Base-by-base conservation (phyloP, 2,113 vertebrate species). In the Arenaria interpres region DNA sequence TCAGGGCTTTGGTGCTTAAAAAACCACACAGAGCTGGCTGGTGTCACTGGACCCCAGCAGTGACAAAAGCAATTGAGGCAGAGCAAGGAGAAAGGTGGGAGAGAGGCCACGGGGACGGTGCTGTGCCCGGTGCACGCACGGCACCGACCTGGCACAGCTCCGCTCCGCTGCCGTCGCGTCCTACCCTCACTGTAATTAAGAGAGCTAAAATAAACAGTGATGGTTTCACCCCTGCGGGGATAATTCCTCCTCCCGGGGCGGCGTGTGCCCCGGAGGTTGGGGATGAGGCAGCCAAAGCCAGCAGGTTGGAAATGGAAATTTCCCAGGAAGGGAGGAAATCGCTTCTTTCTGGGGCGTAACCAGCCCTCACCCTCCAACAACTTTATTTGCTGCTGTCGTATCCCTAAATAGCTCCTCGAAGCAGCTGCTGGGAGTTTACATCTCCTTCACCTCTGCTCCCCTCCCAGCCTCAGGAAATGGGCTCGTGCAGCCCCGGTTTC, bases 161-260 rank as follows among this genome's bases (percentile, higher is more conserved):
- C 0, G 0, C 68, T 69, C 37, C 0, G 1, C 76, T 85, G 43
- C 71, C 69, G 73, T 60, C 8, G 0, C 0, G 0, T 60, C 69
- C 68, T 37, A 15, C 60, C 85, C 48, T 68, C 43, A 11, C 4
- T 3, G 64, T 37, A 68, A 85, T 60, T n/a, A 68, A 81, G 6
- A 28, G 56, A 87, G 48, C 48, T 84, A 66, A 90, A 94, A 81
- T 81, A 86, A 93, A 78, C 7, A n/a, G 39, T 60, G 60, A 68
- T 62, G 56, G 33, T 46, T 93, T 67, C 28, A 74, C 35, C 46
- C 63, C 88, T 32, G 72, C 23, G n/a, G 91, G 62, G 48, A 72
- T 93, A 79, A 88, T 93, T 91, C 84, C 66, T 85, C 30, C 39
- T 35, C 66, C 64, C 5, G 3, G 50, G 21, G 54, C 4, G 41